Conservation (phyloP, 2,888 invertebrate genomes). For the Rhagophthalmus giganteus region DNA sequence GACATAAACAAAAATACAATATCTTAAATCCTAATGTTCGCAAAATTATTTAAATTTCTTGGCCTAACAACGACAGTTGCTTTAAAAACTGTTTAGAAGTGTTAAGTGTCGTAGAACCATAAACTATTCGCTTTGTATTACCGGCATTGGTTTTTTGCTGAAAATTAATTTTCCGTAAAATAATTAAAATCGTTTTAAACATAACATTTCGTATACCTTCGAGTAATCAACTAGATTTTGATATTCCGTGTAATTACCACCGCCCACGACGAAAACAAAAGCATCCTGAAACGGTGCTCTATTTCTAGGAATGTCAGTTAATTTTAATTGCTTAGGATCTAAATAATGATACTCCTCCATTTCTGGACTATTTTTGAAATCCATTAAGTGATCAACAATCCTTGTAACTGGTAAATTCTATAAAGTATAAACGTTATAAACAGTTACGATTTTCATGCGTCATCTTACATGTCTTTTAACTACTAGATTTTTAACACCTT, state of each 20-base stretch:
- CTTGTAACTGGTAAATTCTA: slow-evolving; percentile 93
- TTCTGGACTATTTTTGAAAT: slow-evolving; percentile 74
- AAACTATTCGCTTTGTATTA: slow-evolving; percentile 79
- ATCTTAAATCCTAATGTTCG: not conserved
- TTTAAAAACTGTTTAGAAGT: slow-evolving; percentile 94
- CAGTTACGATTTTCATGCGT: not conserved
- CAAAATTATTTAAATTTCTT: slow-evolving; percentile 61
- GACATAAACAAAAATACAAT: not conserved
- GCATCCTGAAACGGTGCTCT: slow-evolving; percentile 80
- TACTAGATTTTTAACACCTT: slow-evolving; percentile 98
- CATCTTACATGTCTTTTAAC: slow-evolving; percentile 90
- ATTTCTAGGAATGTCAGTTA: slow-evolving; percentile 67
- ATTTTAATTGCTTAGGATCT: slow-evolving; percentile 91
- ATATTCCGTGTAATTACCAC: slow-evolving; percentile 98
- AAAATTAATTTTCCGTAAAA: no score
- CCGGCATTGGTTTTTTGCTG: slow-evolving; percentile 75
- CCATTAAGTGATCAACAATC: slow-evolving; percentile 87
- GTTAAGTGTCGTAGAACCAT: slow-evolving; percentile 92
- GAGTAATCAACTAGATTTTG: slow-evolving; percentile 96
- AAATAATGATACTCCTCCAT: slow-evolving; percentile 89
- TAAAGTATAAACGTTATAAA: slow-evolving; percentile 32
- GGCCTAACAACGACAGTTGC: slow-evolving; percentile 80
- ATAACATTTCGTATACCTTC: slow-evolving; percentile 63
- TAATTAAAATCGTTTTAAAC: no score
- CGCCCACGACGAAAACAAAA: slow-evolving; percentile 88